Conservation (phyloP, 2,113 vertebrate species). For the Psophia crepitans region DNA sequence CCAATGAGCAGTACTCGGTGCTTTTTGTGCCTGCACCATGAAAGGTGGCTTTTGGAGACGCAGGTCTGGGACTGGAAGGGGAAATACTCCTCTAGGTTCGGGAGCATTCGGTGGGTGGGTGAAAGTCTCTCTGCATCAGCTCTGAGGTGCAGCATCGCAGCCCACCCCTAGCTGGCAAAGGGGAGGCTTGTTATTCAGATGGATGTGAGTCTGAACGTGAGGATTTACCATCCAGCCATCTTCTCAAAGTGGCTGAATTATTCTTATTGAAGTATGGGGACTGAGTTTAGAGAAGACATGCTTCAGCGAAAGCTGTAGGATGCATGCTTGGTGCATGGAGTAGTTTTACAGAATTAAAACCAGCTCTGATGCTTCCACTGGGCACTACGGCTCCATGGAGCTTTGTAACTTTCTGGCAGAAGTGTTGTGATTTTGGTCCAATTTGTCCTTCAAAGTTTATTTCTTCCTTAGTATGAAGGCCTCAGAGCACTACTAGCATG, state of each 20-base stretch:
- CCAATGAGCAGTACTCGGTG: rapidly evolving
- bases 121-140: rapidly evolving
- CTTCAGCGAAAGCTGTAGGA: background rate
- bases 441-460: background rate
- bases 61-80: background rate
- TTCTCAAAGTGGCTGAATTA: too few relatives aligned
- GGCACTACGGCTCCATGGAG: background rate
- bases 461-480: background rate
- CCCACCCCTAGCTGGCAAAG: too few relatives aligned
- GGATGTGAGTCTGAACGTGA: too few relatives aligned
- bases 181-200: background rate
- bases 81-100: background rate
- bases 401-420: background rate
- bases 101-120: rapidly evolving
- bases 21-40: rapidly evolving
- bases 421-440: background rate
- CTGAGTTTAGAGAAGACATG: background rate
- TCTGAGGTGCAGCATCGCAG: background rate
- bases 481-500: background rate
- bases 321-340: background rate
- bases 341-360: background rate
- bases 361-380: background rate
- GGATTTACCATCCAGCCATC: background rate
- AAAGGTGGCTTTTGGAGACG: background rate
- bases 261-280: background rate